Base-by-base conservation (phyloP, 2,888 invertebrate genomes). In the Strigamia maritima region DNA sequence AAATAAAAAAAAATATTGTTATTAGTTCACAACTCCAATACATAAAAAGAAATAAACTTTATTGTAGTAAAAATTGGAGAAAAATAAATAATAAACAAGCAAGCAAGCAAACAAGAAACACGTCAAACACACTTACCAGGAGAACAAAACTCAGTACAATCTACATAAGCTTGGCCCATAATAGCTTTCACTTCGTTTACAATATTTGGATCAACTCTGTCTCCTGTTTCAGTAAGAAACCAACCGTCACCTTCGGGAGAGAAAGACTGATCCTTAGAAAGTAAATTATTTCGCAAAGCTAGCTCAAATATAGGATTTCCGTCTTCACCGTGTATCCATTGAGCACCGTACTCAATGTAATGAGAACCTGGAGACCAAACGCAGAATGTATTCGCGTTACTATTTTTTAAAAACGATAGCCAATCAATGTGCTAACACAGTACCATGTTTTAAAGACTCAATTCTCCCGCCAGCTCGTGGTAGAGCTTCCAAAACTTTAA, bases 301-400 rank as follows among this genome's bases (percentile, higher is more conserved):
- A 94, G 88, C 87, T 94, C 93, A 84, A 93, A 95, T 84, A 95
- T 92, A 0, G 94, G 93, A 87, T 96, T 96, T 26, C 94, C 93
- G 65, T 94, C 87, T 76, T 95, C 94, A 54, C 96, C 96, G 85
- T 96, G 95, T 83, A 96, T 94, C 94, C 95, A 95, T 86, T 95
- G 95, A 38, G 95, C 95, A 79, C 96, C 96, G 81, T 95, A 87
- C 87, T 96, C 95, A 75, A 95, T 54, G 19, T 82, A 60, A 70
- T 75, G 75, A 75, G 75, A 31, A 3, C 28, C 75, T 75, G n/a
- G 12, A 22, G 3, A 31, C 35, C 75, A 22, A 14, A 70, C 16
- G 14, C 16, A n/a, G n/a, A n/a, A n/a, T n/a, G n/a, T n/a, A n/a
- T n/a, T n/a, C n/a, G n/a, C n/a, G n/a, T n/a, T n/a, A n/a, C n/a